Conservation (phyloP, 35 echinoderm and acorn worm species). For the Apostichopus japonicus region DNA sequence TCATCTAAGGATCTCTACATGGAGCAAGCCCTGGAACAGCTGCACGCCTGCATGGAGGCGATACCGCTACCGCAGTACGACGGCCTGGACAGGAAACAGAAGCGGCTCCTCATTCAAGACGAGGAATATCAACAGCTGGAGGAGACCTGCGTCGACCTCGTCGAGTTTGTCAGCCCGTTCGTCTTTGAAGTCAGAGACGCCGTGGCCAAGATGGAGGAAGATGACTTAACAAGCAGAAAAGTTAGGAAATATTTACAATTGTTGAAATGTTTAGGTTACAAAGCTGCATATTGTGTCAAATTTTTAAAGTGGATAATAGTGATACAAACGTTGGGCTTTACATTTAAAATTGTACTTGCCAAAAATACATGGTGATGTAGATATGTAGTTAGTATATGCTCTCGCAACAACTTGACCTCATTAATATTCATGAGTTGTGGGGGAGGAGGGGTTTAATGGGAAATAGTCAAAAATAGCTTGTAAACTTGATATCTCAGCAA, state of each 20-base stretch:
- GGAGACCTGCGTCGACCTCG: constrained; percentile 50
- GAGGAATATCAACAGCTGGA: constrained; percentile 62
- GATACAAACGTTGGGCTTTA: not conserved
- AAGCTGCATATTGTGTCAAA: not conserved
- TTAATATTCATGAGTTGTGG: too few species aligned
- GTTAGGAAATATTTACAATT: constrained; percentile 8
- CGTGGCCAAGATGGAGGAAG: constrained; percentile 2
- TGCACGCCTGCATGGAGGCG: constrained; percentile 52
- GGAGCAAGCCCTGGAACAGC: constrained; percentile 35
- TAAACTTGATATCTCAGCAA: too few species aligned
- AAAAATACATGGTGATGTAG: not conserved
- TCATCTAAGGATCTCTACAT: constrained; percentile 36
- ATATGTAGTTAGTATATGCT: too few species aligned
- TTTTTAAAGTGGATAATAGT: not conserved
- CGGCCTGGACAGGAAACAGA: constrained; percentile 63
- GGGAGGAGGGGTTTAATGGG: too few species aligned
- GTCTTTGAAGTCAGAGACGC: constrained; percentile 61
- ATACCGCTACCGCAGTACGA: constrained; percentile 62
- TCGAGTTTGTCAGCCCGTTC: constrained; percentile 82
- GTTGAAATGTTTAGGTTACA: too few species aligned
- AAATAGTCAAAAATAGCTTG: too few species aligned
- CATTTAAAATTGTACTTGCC: not conserved
- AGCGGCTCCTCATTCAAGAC: constrained; percentile 77
- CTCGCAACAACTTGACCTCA: too few species aligned
- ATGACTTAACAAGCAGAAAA: constrained; percentile 15